These are phyloP conservation scores for Phyllopteryx taeniolatus DNA, from an alignment of 2,113 vertebrate genomes.

Conservation along the genomic window DNA sequence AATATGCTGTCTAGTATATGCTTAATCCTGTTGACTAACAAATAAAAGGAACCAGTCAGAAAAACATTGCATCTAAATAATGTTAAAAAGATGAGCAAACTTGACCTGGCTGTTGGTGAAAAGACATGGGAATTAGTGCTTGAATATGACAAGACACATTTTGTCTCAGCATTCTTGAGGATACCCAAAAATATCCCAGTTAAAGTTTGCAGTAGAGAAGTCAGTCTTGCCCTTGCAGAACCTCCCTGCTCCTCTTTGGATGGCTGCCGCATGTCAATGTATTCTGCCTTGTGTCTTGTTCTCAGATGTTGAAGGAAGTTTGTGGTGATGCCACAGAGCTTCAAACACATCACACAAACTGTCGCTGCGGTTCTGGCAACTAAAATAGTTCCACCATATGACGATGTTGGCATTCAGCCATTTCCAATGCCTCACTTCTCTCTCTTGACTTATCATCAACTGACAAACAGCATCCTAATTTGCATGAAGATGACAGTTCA, in stretches of 20 bases:
- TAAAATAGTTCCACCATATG: neutral
- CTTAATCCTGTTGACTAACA: too few species aligned
- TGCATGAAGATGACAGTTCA: conserved; percentile 14
- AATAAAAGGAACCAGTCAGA: too few species aligned
- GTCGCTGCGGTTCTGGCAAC: conserved; percentile 2
- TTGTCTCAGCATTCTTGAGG: neutral
- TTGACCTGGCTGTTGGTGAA: too few species aligned
- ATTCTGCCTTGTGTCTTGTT: neutral
- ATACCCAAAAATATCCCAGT: neutral
- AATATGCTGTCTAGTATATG: too few species aligned
- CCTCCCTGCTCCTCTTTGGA: neutral
- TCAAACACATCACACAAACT: neutral
- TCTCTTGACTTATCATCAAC: neutral
- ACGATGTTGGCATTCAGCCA: neutral
- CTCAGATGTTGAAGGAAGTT: neutral
- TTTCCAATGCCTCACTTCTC: neutral
- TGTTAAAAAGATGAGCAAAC: too few species aligned
- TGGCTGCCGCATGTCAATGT: neutral
- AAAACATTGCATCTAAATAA: too few species aligned
- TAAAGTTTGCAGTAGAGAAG: neutral
- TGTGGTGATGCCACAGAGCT: neutral
- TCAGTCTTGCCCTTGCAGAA: neutral
- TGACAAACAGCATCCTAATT: neutral
- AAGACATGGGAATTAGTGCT: too few species aligned
- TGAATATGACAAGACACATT: neutral